Percentiles rank a stretch among this genome's conserved stretches.
Evolutionary conservation across 2,797 vertebrate genomes (phyloP).

Genomic region (Merluccius polli): DNA sequence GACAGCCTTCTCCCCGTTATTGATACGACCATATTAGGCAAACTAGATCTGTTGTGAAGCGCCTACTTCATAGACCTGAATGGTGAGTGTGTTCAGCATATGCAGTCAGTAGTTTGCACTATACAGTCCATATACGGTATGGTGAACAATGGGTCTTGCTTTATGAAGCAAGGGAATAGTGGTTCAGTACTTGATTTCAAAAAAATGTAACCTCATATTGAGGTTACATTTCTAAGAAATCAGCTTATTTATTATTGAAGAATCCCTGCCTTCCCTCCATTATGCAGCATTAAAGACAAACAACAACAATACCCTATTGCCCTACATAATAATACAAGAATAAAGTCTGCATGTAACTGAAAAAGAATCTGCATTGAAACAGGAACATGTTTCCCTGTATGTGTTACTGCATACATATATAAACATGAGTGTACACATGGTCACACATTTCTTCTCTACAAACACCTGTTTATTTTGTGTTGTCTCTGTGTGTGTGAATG

Average conservation of each 20-base stretch:
- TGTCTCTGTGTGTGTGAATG: background rate
- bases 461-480: background rate
- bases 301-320: slow-evolving; percentile 44
- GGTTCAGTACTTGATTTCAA: slow-evolving; percentile 23
- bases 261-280: slow-evolving; percentile 41
- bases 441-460: background rate
- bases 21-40: background rate
- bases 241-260: slow-evolving; percentile 65
- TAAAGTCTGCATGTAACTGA: slow-evolving; percentile 6
- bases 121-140: background rate
- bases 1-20: background rate
- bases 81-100: background rate
- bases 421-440: background rate
- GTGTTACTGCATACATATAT: background rate
- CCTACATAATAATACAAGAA: slow-evolving; percentile 45
- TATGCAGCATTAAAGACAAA: slow-evolving; percentile 36
- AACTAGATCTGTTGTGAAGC: background rate
- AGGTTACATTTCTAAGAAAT: slow-evolving; percentile 44
- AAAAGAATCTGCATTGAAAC: background rate
- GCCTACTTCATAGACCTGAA: background rate
- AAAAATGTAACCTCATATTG: too few relatives aligned
- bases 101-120: background rate
- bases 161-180: slow-evolving; percentile 22
- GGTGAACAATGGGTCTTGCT: background rate
- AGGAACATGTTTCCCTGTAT: background rate